phyloP scores from a whole-genome alignment of 1,140 invertebrate genomes.

The Hyphantria cunea region DNA sequence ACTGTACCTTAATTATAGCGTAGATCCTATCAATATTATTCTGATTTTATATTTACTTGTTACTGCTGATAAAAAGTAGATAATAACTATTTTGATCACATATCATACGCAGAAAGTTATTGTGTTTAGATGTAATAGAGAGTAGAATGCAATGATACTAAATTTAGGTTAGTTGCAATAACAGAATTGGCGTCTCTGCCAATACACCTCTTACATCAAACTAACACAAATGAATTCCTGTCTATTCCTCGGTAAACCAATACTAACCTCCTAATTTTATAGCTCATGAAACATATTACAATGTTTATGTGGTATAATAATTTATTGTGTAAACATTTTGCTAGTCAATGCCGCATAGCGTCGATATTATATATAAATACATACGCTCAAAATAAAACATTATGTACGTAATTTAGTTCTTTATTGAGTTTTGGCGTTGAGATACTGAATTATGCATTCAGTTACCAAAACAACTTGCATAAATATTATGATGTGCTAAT shows the following conservation, averaged over 20 bases:
- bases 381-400: constrained; percentile 24
- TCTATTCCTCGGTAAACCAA: background rate
- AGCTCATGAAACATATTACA: constrained; percentile 68
- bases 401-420: constrained; percentile 14
- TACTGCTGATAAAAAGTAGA: no score
- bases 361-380: constrained; percentile 8
- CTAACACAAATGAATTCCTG: no score
- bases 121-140: no score
- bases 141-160: no score
- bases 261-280: constrained; percentile 51
- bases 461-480: constrained; percentile 1
- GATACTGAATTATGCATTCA: constrained; percentile 11
- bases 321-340: constrained; percentile 70
- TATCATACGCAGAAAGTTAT: no score
- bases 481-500: background rate
- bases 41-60: no score
- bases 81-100: no score
- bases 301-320: constrained; percentile 73
- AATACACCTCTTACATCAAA: no score
- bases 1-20: no score
- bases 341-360: constrained; percentile 4
- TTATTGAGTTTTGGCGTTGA: constrained; percentile 22
- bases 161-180: no score
- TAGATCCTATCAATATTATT: no score
- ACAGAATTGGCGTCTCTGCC: no score